Percentiles rank a stretch among this genome's conserved stretches.
Evolutionary conservation across 1,140 invertebrate species (phyloP).

Genomic region (Drosophila orena): DNA sequence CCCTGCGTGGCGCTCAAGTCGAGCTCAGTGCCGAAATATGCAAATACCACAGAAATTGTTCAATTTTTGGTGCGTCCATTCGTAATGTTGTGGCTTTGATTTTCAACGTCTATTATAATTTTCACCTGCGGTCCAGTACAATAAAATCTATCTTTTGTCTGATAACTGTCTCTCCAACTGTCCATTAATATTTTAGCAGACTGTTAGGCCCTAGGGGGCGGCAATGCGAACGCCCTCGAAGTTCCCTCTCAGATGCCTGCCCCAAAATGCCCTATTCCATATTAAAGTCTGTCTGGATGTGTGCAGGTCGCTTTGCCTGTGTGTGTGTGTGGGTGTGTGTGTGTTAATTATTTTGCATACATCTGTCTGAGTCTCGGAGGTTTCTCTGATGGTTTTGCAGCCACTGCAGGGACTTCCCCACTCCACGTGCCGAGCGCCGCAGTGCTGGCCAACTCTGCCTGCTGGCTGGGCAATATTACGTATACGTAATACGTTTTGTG

Average conservation of each 20-base stretch:
- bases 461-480: slow-evolving; percentile 70
- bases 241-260: background rate
- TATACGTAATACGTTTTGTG: slow-evolving; percentile 65
- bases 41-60: too few species aligned
- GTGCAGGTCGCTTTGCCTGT: too few species aligned
- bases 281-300: background rate
- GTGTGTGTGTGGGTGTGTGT: background rate
- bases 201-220: too few species aligned
- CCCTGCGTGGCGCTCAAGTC: too few species aligned
- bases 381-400: slow-evolving; percentile 5
- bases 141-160: background rate
- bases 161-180: background rate
- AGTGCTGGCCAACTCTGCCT: slow-evolving; percentile 35
- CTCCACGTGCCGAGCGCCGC: too few species aligned
- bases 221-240: background rate
- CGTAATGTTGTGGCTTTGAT: too few species aligned
- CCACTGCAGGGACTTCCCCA: background rate
- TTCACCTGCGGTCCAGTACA: background rate
- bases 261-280: background rate
- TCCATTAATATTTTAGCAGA: background rate
- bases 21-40: too few species aligned
- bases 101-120: background rate
- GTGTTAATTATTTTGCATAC: slow-evolving; percentile 76
- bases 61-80: too few species aligned
- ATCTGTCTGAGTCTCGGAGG: slow-evolving; percentile 38